These are phyloP conservation scores for Corapipo altera DNA, from an alignment of 2,113 vertebrate species.

Conservation along the genomic window DNA sequence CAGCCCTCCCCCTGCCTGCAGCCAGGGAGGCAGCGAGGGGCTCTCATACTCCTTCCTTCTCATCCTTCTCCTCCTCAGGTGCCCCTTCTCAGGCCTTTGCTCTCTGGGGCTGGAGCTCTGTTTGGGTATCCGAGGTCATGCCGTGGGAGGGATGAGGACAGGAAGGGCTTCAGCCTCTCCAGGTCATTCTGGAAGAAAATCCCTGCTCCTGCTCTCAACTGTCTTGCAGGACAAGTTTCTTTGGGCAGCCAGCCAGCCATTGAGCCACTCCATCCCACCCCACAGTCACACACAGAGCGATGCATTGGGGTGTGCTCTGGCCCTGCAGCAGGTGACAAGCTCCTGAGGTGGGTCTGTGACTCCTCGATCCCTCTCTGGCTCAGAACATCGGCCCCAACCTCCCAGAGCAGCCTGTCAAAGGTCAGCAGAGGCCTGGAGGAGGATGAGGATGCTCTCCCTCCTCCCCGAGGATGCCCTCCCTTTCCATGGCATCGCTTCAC, in stretches of 20 bases:
- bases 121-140: background rate
- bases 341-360: background rate
- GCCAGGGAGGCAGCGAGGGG: background rate
- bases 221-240: background rate
- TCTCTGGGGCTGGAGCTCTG: background rate
- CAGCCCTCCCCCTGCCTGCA: background rate
- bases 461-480: rapidly evolving
- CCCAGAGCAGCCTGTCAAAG: background rate
- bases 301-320: rapidly evolving
- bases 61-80: background rate
- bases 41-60: background rate
- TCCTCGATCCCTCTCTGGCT: background rate
- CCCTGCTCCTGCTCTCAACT: background rate
- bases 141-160: rapidly evolving
- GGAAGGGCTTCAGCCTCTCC: background rate
- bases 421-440: background rate
- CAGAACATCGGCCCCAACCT: background rate
- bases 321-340: background rate
- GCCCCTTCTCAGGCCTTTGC: background rate
- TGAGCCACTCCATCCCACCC: background rate
- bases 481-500: rapidly evolving
- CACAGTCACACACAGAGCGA: rapidly evolving
- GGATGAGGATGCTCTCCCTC: background rate
- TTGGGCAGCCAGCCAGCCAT: background rate
- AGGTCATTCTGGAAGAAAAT: background rate